phyloP scores from a whole-genome alignment of 2,797 vertebrate genomes.

The Hemibagrus guttatus region DNA sequence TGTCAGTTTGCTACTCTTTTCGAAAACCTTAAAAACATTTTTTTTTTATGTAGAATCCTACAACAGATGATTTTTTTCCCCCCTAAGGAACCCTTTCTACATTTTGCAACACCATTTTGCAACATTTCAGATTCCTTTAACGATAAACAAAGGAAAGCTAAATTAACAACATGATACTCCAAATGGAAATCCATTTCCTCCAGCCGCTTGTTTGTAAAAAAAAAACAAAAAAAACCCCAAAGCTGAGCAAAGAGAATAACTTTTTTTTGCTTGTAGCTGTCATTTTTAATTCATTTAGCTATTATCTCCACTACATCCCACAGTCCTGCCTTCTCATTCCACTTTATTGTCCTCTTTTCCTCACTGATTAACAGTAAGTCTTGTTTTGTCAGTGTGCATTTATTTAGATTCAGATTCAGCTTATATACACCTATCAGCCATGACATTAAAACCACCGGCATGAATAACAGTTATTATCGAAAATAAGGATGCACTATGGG shows the following conservation, averaged over 20 bases:
- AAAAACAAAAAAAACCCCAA: neutral
- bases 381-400: neutral
- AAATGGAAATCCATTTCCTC: neutral
- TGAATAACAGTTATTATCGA: no score
- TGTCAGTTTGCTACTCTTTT: neutral
- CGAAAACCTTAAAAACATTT: no score
- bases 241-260: conserved; percentile 12
- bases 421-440: no score
- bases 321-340: neutral
- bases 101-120: neutral
- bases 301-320: neutral
- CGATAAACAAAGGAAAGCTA: neutral
- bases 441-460: no score
- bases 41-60: neutral
- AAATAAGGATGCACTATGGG: no score
- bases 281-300: conserved; percentile 1
- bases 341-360: neutral
- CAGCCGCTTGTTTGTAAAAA: neutral
- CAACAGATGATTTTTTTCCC: neutral
- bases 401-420: neutral
- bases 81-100: neutral
- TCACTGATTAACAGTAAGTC: neutral
- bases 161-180: neutral
- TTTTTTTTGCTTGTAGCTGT: conserved; percentile 13
- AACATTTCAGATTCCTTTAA: neutral